Base-by-base conservation (phyloP, 2,888 invertebrate species). In the Baronia brevicornis region DNA sequence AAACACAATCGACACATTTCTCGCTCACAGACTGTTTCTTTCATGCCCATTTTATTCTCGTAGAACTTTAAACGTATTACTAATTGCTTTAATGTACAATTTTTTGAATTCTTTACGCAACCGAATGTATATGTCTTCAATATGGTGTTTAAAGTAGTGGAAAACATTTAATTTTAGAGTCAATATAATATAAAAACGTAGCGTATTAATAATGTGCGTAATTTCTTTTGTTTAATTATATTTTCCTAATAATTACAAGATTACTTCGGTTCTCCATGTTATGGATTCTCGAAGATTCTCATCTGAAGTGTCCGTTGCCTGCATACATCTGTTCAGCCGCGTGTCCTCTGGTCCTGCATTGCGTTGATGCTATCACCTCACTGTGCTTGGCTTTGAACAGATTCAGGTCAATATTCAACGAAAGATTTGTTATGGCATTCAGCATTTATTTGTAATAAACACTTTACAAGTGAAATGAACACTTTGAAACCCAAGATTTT, bases 361-460 rank as follows among this genome's bases (percentile, higher is more conserved):
- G 55, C 54, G 58, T 57, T 44, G 51, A 47, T 36, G 40, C 32
- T 23, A 48, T 41, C 62, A 64, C 56, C 56, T 56, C 60, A 59
- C 51, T 39, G 42, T 32, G 55, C 53, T 56, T 54, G 50, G 66
- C 67, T 71, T 68, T 66, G 44, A 73, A 70, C 68, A 74, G 55
- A 70, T 60, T 53, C 49, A 73, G 75, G 75, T 67, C 54, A 68
- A 51, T 53, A 54, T 60, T 57, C 56, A 73, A 69, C 73, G 70
- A 79, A 77, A 77, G 58, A 72, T 53, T 57, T 52, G n/a, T 53
- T 57, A 46, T 57, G 41, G 48, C 64, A 61, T 64, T 59, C 64
- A 79, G 61, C 70, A 65, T 84, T 84, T 84, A 84, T 84, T 84
- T 65, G 62, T 49, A 66, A 71, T 60, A 71, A 71, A 71, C 60